A percentile compares a stretch with the other conserved stretches of the same genome.
Conservation (phyloP, 1,140 invertebrate genomes). For the Ectropis grisescens region DNA sequence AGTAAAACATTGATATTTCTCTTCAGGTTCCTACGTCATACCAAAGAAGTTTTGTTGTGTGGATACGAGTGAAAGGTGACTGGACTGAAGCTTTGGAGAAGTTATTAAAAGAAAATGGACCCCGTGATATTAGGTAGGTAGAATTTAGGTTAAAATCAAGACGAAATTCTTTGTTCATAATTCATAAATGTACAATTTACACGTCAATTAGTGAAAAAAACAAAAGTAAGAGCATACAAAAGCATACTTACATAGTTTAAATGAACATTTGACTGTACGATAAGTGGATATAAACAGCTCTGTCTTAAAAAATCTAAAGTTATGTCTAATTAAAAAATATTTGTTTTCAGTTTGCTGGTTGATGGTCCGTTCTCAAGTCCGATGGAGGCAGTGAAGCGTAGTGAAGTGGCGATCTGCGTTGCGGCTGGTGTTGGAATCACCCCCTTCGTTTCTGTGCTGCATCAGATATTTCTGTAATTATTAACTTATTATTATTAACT, state of each 20-base stretch:
- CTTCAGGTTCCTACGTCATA: constrained; percentile 38
- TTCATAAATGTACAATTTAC: too few species aligned
- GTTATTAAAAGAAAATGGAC: constrained; percentile 28
- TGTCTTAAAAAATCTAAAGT: too few species aligned
- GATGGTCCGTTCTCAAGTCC: constrained; percentile 59
- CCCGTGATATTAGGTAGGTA: constrained; percentile 32
- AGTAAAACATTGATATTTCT: too few species aligned
- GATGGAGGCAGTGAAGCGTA: constrained; percentile 30
- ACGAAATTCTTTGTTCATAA: too few species aligned
- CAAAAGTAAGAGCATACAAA: too few species aligned
- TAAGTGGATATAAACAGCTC: too few species aligned
- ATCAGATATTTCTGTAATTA: constrained; percentile 29
- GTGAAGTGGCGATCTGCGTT: constrained; percentile 45
- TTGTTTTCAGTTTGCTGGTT: constrained; percentile 40
- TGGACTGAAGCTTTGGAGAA: constrained; percentile 56
- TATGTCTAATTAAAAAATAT: not conserved
- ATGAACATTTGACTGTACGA: too few species aligned
- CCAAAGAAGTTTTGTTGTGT: constrained; percentile 43
- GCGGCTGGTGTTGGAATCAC: constrained; percentile 61
- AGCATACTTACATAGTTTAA: too few species aligned
- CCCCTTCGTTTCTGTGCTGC: constrained; percentile 43
- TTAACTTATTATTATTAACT: too few species aligned
- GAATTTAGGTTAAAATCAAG: too few species aligned
- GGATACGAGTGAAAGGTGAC: constrained; percentile 59
- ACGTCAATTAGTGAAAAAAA: too few species aligned